phyloP scores from a whole-genome alignment of 2,797 vertebrate species.

The Simalia tracyae region DNA sequence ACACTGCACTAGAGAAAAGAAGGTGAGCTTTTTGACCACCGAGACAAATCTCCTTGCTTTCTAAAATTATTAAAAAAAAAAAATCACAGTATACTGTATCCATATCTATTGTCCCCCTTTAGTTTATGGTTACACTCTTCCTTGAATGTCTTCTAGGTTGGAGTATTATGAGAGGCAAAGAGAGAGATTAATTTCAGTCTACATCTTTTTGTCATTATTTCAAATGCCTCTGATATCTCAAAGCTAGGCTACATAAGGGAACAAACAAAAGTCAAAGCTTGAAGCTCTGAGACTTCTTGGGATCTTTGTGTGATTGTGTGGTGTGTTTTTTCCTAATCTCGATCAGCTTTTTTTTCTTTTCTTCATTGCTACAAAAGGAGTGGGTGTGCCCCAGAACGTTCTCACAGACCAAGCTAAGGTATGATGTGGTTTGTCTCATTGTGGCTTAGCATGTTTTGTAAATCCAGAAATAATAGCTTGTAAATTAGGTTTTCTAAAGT shows the following conservation, averaged over 20 bases:
- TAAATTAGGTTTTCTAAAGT: not conserved
- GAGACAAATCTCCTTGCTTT: not conserved
- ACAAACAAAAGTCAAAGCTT: not conserved
- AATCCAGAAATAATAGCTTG: not conserved
- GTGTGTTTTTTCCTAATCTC: not conserved
- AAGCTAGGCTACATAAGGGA: not conserved
- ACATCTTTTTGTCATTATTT: not conserved
- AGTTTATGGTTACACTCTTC: not conserved
- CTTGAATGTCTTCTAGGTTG: not conserved
- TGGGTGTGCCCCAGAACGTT: not conserved
- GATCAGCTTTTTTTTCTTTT: accelerated
- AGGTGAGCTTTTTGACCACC: not conserved
- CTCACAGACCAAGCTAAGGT: not conserved
- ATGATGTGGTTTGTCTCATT: not conserved
- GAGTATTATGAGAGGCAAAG: not conserved
- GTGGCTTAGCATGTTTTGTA: not conserved
- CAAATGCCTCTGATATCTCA: not conserved
- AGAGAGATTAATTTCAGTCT: not conserved
- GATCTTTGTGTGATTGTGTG: not conserved
- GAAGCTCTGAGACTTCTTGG: not conserved
- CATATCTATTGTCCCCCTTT: not conserved
- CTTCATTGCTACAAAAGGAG: not conserved
- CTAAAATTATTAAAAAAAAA: not conserved
- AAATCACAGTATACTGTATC: not conserved
- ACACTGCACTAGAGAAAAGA: not conserved